Evolutionary conservation across 2,888 invertebrate species (phyloP).

Genomic region (Galerucella pusilla): DNA sequence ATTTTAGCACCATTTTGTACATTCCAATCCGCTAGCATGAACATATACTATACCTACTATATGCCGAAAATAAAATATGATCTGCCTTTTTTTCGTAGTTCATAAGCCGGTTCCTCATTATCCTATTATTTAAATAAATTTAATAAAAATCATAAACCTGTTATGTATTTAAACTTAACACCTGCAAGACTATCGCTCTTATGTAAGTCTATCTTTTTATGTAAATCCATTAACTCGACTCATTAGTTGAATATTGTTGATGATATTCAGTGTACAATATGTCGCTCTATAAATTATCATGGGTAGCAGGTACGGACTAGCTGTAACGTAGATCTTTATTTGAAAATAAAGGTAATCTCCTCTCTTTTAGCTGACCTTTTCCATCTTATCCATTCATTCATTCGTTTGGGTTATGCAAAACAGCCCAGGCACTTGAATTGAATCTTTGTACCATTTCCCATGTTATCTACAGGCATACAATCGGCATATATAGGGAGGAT

Average conservation of each 20-base stretch:
- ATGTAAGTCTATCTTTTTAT: conserved; percentile 5
- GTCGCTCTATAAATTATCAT: background rate
- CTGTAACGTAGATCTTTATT: no score
- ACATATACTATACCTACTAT: background rate
- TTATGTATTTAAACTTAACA: conserved; percentile 11
- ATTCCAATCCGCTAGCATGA: conserved; percentile 6
- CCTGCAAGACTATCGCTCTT: conserved; percentile 3
- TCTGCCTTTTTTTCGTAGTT: background rate
- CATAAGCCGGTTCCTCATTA: background rate
- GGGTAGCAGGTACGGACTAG: background rate
- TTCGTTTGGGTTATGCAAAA: no score
- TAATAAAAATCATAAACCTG: conserved; percentile 11
- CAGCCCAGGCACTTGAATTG: no score
- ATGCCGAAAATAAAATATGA: background rate
- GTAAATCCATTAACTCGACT: conserved; percentile 9
- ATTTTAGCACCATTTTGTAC: conserved; percentile 22
- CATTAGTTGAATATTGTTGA: conserved; percentile 7
- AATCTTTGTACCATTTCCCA: no score
- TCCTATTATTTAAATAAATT: background rate
- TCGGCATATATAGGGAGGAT: no score
- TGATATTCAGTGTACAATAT: conserved; percentile 5
- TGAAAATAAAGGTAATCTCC: no score
- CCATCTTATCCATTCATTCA: no score
- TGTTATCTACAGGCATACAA: no score
- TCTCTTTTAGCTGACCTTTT: no score